Evolutionary conservation across 2,888 invertebrate species (phyloP).

Genomic region (Cheilosia urbana): DNA sequence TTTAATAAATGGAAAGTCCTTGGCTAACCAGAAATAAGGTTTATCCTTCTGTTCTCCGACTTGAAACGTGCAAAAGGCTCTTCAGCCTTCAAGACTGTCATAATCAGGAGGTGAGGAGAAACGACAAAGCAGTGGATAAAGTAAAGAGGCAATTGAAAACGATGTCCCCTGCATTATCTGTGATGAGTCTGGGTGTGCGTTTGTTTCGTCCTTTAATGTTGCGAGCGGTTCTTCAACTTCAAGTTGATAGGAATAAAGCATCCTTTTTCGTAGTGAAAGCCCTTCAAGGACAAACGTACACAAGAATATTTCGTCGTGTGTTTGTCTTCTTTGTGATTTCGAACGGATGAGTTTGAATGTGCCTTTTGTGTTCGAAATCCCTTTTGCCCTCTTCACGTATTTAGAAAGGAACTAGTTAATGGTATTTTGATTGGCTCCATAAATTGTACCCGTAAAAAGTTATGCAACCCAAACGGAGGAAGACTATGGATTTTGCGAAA

Average conservation of each 20-base stretch:
- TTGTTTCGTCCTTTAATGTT: constrained; percentile 1
- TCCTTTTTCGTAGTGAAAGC: constrained; percentile 15
- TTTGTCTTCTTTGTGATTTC: constrained; percentile 4
- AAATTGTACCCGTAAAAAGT: constrained; percentile 49
- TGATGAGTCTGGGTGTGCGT: neutral
- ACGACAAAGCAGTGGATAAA: neutral
- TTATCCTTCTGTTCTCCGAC: constrained; percentile 10
- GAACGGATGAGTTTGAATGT: constrained; percentile 3
- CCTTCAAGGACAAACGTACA: constrained; percentile 19
- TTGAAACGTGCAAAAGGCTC: neutral
- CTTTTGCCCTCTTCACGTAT: neutral
- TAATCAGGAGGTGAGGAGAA: neutral
- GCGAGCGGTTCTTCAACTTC: constrained; percentile 37
- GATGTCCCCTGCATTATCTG: constrained; percentile 14
- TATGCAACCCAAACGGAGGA: constrained; percentile 13
- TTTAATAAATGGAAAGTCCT: constrained; percentile 61
- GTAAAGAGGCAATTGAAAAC: constrained; percentile 29
- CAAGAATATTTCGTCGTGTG: neutral
- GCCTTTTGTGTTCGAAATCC: constrained; percentile 19
- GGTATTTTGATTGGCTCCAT: constrained; percentile 50
- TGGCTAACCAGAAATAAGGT: constrained; percentile 11
- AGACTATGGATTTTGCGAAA: constrained; percentile 2
- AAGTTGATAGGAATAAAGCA: constrained; percentile 6
- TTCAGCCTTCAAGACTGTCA: constrained; percentile 12
- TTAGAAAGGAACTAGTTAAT: constrained; percentile 37